A percentile compares a stretch with the other conserved stretches of the same genome.
Conservation (phyloP, 2,113 vertebrate genomes). For the Climacteris rufus region DNA sequence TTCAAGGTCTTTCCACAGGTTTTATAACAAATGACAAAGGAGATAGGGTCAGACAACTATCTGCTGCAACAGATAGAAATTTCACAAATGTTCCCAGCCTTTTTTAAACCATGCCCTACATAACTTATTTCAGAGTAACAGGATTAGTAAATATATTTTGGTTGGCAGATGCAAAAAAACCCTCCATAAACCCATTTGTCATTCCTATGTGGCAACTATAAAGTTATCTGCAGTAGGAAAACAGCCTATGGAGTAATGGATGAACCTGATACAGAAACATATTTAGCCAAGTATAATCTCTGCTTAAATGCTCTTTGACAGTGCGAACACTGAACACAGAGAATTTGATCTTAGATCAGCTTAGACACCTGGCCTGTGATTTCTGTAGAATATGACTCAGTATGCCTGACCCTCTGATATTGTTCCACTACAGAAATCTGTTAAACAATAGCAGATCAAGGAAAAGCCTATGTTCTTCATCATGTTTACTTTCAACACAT, state of each 20-base stretch:
- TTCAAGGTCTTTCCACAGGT: not conserved
- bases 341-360: not conserved
- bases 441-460: not conserved
- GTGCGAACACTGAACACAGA: not conserved
- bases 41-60: conserved; percentile 5
- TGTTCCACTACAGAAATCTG: not conserved
- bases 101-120: not conserved
- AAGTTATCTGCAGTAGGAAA: not conserved
- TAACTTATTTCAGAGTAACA: not conserved
- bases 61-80: not conserved
- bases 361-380: not conserved
- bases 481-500: fast-evolving
- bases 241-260: not conserved
- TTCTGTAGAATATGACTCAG: not conserved
- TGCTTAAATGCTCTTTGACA: not conserved
- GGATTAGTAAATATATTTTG: not conserved
- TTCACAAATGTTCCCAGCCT: not conserved
- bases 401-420: not conserved
- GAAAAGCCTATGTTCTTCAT: not conserved
- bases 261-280: not conserved
- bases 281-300: not conserved
- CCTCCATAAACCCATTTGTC: not conserved
- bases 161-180: not conserved
- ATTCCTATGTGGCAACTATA: not conserved
- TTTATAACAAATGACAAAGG: not conserved